Evolutionary conservation across 2,797 vertebrate genomes (phyloP).

Genomic region (Bradypodion pumilum): DNA sequence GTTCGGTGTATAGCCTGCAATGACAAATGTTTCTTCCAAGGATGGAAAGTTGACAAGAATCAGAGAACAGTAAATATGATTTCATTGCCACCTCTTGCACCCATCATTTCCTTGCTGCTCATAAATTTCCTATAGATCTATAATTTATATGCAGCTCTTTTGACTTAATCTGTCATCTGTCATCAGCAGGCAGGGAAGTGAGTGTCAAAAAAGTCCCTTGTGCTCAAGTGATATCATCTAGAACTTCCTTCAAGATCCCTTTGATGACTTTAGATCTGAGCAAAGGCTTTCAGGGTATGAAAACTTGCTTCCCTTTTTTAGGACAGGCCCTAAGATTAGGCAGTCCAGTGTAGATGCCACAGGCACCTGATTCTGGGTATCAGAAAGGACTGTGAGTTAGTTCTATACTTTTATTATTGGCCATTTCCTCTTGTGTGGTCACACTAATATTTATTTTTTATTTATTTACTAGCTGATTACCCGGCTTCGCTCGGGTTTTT

Average conservation of each 20-base stretch:
- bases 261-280: neutral
- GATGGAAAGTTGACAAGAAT: slow-evolving; percentile 15
- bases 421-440: too few species aligned
- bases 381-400: neutral
- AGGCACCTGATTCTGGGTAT: neutral
- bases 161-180: neutral
- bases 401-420: neutral
- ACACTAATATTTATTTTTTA: too few species aligned
- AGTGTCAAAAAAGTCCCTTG: neutral
- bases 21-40: slow-evolving; percentile 17
- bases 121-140: neutral
- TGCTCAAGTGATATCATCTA: neutral
- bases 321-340: neutral
- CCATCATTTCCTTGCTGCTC: neutral
- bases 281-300: neutral
- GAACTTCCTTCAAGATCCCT: neutral
- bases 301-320: neutral
- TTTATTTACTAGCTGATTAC: too few species aligned
- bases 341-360: neutral
- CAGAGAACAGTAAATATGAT: slow-evolving; percentile 12
- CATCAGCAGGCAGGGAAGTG: neutral
- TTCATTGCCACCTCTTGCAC: neutral
- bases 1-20: neutral
- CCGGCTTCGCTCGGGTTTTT: too few species aligned
- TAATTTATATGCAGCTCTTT: slow-evolving; percentile 12